Percentiles rank a stretch among this genome's conserved stretches.
These are phyloP conservation scores for Cyprichromis sp. DNA, from an alignment of 2,113 vertebrate species.

Conservation along the genomic window DNA sequence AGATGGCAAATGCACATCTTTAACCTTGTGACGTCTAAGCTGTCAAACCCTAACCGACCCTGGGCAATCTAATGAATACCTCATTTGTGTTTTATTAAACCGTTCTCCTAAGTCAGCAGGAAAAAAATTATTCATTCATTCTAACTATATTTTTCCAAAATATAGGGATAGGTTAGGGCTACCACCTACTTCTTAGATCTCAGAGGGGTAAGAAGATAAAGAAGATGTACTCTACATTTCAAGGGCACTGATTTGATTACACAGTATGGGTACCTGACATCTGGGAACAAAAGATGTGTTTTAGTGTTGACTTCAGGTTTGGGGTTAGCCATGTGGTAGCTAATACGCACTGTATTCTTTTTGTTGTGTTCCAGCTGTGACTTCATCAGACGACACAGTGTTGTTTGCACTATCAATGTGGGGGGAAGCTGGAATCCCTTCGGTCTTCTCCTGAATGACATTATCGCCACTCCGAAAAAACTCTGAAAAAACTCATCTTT, in stretches of 20 bases:
- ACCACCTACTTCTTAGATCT: neutral
- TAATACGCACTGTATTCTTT: neutral
- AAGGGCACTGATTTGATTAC: neutral
- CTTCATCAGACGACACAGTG: neutral
- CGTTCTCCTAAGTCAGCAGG: neutral
- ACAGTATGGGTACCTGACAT: neutral
- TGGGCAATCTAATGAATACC: neutral
- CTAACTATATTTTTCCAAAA: neutral
- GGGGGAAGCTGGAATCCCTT: neutral
- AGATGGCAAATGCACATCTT: neutral
- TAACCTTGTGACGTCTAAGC: neutral
- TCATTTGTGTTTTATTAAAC: neutral
- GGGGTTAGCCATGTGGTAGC: neutral
- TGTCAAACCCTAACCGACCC: neutral
- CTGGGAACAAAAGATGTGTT: neutral
- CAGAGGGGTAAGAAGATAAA: neutral
- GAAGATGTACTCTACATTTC: neutral
- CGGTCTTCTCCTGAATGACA: neutral
- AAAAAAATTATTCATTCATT: rapidly evolving
- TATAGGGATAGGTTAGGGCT: neutral
- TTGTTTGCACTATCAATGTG: neutral
- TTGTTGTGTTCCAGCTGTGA: neutral
- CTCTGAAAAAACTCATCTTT: neutral
- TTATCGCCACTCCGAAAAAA: neutral
- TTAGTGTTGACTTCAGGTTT: neutral